A percentile compares a stretch with the other conserved stretches of the same genome.
These are phyloP conservation scores for Hyphantria cunea DNA, from an alignment of 1,140 invertebrate genomes.

Conservation along the genomic window DNA sequence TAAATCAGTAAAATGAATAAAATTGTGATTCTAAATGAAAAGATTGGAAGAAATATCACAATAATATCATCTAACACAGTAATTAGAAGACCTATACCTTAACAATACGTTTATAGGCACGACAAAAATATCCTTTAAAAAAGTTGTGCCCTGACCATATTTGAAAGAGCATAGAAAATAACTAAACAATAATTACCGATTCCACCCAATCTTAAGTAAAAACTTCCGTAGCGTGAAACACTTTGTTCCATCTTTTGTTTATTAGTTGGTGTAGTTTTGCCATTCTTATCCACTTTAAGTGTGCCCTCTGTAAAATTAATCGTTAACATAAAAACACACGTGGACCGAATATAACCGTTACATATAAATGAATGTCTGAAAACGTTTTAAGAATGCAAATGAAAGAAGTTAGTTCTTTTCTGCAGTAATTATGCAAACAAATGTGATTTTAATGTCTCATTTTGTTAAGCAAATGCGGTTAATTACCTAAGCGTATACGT, in stretches of 20 bases:
- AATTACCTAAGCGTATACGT: constrained; percentile 58
- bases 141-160: too few relatives aligned
- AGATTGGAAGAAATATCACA: too few relatives aligned
- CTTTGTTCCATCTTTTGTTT: constrained; percentile 71
- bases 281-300: constrained; percentile 64
- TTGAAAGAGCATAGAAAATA: too few relatives aligned
- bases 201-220: constrained; percentile 91
- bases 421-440: constrained; percentile 74
- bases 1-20: too few relatives aligned
- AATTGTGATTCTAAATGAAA: too few relatives aligned
- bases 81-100: too few relatives aligned
- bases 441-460: constrained; percentile 80
- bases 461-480: constrained; percentile 76
- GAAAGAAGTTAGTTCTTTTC: constrained; percentile 71
- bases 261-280: constrained; percentile 56
- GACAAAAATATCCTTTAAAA: too few relatives aligned
- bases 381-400: constrained; percentile 68
- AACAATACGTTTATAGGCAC: too few relatives aligned
- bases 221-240: constrained; percentile 85
- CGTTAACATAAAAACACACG: constrained; percentile 34
- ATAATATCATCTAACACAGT: too few relatives aligned
- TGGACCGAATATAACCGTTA: constrained; percentile 42
- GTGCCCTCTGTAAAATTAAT: constrained; percentile 47
- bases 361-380: constrained; percentile 63
- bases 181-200: constrained; percentile 82